phyloP scores from a whole-genome alignment of 2,888 invertebrate species.

The Lasioglossum oenotherae region DNA sequence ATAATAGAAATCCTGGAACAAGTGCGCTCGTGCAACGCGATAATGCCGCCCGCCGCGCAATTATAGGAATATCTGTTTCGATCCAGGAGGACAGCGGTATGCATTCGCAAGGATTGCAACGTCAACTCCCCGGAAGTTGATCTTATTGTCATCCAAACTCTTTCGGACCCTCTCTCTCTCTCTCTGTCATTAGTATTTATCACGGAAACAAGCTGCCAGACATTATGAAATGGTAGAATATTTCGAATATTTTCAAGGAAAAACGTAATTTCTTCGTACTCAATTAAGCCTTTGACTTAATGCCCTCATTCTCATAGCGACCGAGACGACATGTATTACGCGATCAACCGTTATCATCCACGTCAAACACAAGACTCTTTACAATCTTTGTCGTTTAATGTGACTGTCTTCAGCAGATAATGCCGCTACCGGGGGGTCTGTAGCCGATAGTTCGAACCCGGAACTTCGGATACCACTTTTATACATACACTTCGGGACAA shows the following conservation, averaged over 20 bases:
- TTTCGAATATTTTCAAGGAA: neutral
- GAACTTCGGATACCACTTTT: too few species aligned
- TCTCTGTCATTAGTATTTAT: neutral
- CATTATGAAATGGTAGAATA: neutral
- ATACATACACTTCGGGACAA: too few species aligned
- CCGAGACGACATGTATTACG: neutral
- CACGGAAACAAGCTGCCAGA: neutral
- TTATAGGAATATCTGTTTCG: slow-evolving; percentile 65
- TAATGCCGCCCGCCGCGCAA: slow-evolving; percentile 65
- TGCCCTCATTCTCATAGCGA: neutral
- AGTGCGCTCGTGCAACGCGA: slow-evolving; percentile 69
- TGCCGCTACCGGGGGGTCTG: neutral
- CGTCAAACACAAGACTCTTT: neutral
- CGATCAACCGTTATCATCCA: neutral
- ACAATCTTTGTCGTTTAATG: neutral
- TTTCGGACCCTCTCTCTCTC: neutral
- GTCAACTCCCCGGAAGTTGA: neutral
- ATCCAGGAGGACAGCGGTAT: slow-evolving; percentile 57
- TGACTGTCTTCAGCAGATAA: neutral
- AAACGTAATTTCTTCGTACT: neutral
- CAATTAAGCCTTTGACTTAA: neutral
- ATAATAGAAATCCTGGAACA: slow-evolving; percentile 69
- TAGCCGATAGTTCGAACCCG: too few species aligned
- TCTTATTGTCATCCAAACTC: slow-evolving; percentile 8
- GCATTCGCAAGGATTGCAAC: slow-evolving; percentile 27